Evolutionary conservation across 2,888 invertebrate species (phyloP).

Genomic region (Acholoe squamosa): DNA sequence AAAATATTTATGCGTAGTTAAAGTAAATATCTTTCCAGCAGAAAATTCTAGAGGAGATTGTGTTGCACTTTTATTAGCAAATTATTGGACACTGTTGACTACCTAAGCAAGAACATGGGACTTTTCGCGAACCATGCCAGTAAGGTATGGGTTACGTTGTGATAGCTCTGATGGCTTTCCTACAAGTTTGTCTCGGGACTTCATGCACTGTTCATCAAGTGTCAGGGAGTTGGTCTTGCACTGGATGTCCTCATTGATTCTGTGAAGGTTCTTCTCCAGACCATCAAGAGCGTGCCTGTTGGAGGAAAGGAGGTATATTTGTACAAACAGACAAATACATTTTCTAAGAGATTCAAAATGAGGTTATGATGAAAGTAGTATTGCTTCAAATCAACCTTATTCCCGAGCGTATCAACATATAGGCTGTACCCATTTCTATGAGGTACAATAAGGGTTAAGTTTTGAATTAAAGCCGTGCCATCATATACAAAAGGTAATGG

Average conservation of each 20-base stretch:
- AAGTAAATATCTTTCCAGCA: too few species aligned
- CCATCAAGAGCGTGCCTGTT: conserved; percentile 83
- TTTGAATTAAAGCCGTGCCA: too few species aligned
- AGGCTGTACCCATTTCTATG: too few species aligned
- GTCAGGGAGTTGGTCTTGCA: conserved; percentile 82
- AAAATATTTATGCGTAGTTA: too few species aligned
- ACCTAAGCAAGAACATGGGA: conserved; percentile 63
- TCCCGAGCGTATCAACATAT: background rate
- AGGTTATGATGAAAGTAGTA: background rate
- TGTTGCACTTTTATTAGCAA: too few species aligned
- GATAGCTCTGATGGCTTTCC: conserved; percentile 75
- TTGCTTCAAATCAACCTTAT: background rate
- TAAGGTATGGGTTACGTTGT: conserved; percentile 68
- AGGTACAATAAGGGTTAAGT: too few species aligned
- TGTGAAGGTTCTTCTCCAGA: conserved; percentile 82
- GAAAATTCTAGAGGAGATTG: too few species aligned
- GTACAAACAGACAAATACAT: too few species aligned
- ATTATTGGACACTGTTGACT: background rate
- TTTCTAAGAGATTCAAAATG: too few species aligned
- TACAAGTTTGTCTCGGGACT: conserved; percentile 79
- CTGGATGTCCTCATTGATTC: conserved; percentile 83
- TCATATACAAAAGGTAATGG: too few species aligned
- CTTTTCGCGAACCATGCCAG: conserved; percentile 68
- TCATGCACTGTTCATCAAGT: conserved; percentile 82
- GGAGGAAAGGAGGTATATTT: too few species aligned